phyloP scores from a whole-genome alignment of 2,888 invertebrate genomes.

The Drosophila lutescens region DNA sequence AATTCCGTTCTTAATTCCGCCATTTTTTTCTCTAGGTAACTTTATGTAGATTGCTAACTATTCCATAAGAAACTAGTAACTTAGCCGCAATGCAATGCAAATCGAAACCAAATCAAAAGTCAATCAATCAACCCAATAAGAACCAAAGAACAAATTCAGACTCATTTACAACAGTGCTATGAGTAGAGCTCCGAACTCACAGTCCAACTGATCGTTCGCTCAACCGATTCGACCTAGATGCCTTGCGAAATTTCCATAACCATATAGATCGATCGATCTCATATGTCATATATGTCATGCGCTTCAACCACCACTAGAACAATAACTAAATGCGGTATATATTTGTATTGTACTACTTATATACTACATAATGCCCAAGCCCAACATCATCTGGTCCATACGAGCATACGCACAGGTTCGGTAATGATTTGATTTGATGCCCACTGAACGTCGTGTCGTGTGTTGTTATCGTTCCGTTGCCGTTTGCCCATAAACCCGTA shows the following conservation, averaged over 20 bases:
- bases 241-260: slow-evolving; percentile 48
- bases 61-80: slow-evolving; percentile 65
- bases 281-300: slow-evolving; percentile 60
- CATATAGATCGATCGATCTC: slow-evolving; percentile 44
- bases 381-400: slow-evolving; percentile 74
- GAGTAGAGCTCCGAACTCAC: slow-evolving; percentile 59
- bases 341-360: slow-evolving; percentile 23
- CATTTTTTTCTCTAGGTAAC: slow-evolving; percentile 83
- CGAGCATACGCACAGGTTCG: slow-evolving; percentile 71
- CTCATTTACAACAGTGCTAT: slow-evolving; percentile 49
- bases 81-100: slow-evolving; percentile 68
- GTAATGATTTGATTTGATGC: slow-evolving; percentile 62
- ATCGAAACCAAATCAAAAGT: slow-evolving; percentile 45
- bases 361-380: slow-evolving; percentile 33
- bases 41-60: slow-evolving; percentile 84
- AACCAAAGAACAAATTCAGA: slow-evolving; percentile 36
- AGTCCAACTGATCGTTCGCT: slow-evolving; percentile 73
- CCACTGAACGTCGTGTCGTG: slow-evolving; percentile 48
- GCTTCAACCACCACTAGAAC: slow-evolving; percentile 51
- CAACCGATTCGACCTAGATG: slow-evolving; percentile 54
- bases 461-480: slow-evolving; percentile 55
- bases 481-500: slow-evolving; percentile 30
- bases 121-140: slow-evolving; percentile 41
- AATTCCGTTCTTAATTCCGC: slow-evolving; percentile 57
- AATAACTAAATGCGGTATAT: slow-evolving; percentile 25